A percentile compares a stretch with the other conserved stretches of the same genome.
Conservation (phyloP, 2,888 invertebrate genomes). For the Drepanosiphum platanoidis region DNA sequence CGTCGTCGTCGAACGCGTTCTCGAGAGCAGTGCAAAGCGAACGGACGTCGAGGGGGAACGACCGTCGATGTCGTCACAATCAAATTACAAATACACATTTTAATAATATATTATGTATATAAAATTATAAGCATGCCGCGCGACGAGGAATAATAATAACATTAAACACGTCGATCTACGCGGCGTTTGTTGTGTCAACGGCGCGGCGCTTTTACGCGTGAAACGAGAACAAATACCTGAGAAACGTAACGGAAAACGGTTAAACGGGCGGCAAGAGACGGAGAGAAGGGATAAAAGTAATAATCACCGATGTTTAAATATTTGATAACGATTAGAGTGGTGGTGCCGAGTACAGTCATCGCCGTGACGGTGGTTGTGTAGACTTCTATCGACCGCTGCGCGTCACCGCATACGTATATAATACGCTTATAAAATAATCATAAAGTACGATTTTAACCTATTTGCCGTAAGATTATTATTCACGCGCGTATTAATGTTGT, state of each 20-base stretch:
- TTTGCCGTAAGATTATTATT: too few relatives aligned
- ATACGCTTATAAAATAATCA: too few relatives aligned
- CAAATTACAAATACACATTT: not conserved
- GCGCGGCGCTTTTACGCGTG: not conserved
- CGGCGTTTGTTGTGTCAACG: not conserved
- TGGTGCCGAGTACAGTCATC: not conserved
- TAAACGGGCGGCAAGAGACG: not conserved
- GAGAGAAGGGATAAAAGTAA: not conserved
- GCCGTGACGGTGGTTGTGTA: not conserved
- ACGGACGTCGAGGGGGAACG: not conserved
- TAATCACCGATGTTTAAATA: not conserved
- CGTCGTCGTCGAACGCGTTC: not conserved
- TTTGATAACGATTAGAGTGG: not conserved
- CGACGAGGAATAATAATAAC: slow-evolving; percentile 19
- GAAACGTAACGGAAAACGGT: not conserved
- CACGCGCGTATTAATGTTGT: too few relatives aligned
- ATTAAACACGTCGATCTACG: slow-evolving; percentile 23
- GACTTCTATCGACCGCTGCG: too few relatives aligned
- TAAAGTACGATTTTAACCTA: too few relatives aligned
- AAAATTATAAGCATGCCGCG: too few relatives aligned
- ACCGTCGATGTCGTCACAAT: not conserved
- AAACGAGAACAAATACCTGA: not conserved
- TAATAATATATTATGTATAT: slow-evolving; percentile 25
- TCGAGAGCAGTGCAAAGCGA: not conserved
- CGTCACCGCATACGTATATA: too few relatives aligned